Evolutionary conservation across 2,113 vertebrate genomes (phyloP).

Genomic region (Xenus cinereus): DNA sequence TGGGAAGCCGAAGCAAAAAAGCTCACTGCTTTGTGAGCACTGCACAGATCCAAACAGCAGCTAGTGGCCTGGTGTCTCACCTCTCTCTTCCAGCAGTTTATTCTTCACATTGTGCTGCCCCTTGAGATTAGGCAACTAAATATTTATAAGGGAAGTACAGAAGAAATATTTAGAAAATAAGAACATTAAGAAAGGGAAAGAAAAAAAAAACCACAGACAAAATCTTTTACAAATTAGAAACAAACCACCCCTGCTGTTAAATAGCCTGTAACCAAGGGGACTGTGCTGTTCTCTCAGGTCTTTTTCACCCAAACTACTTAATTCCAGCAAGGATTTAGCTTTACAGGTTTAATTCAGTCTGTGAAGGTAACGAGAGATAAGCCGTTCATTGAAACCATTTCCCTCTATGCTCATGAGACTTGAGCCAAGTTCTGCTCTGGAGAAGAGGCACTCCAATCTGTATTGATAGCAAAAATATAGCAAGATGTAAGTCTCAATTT

Average conservation of each 20-base stretch:
- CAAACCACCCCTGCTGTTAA: not conserved
- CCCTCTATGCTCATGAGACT: not conserved
- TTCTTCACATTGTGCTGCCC: not conserved
- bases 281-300: not conserved
- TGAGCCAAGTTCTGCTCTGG: not conserved
- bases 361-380: not conserved
- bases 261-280: not conserved
- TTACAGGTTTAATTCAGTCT: not conserved
- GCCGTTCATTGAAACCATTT: not conserved
- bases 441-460: not conserved
- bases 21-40: not conserved
- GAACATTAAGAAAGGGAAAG: not conserved
- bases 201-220: accelerated
- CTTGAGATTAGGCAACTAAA: not conserved
- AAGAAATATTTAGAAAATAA: not conserved
- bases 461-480: not conserved
- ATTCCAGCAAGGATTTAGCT: not conserved
- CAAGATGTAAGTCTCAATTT: conserved; percentile 36
- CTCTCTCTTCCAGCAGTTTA: not conserved
- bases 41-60: not conserved
- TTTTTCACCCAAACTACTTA: not conserved
- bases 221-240: not conserved
- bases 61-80: not conserved
- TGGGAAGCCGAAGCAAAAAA: not conserved
- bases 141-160: not conserved